phyloP scores from a whole-genome alignment of 2,113 vertebrate genomes.

The Siphamia tubifer region DNA sequence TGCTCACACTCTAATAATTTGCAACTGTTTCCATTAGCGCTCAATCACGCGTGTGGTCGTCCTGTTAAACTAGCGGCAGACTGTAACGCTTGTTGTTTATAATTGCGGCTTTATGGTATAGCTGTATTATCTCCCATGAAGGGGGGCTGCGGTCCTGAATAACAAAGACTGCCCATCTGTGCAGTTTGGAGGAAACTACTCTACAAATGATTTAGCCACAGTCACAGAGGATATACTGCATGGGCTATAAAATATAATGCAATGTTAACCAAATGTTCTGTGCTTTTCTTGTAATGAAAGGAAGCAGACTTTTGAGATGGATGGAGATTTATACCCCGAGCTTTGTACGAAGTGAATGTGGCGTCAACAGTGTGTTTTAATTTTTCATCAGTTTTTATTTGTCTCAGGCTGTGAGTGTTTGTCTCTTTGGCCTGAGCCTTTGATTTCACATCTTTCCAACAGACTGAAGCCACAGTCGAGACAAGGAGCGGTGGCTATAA shows the following conservation, averaged over 20 bases:
- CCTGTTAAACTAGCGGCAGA: not conserved
- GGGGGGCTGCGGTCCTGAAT: constrained; percentile 2
- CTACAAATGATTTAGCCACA: constrained; percentile 15
- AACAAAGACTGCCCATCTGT: constrained; percentile 60
- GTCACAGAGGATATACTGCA: not conserved
- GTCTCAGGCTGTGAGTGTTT: constrained; percentile 13
- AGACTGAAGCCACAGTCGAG: not conserved
- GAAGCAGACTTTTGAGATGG: not conserved
- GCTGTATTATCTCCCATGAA: constrained; percentile 30
- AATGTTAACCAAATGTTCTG: constrained; percentile 20
- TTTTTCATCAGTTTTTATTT: constrained; percentile 9
- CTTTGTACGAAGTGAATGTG: not conserved
- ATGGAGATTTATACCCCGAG: not conserved
- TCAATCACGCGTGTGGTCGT: not conserved
- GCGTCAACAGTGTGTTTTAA: not conserved
- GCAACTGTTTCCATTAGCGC: not conserved
- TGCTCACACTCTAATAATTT: not conserved
- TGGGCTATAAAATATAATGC: constrained; percentile 21
- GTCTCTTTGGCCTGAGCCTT: constrained; percentile 5
- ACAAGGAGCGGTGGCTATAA: not conserved
- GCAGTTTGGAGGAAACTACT: constrained; percentile 9
- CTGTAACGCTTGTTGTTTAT: constrained; percentile 14
- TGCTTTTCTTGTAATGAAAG: not conserved
- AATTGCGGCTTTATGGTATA: constrained; percentile 47
- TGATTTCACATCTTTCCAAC: constrained; percentile 4